Conservation (phyloP, 1,140 invertebrate species). For the Temnothorax longispinosus region DNA sequence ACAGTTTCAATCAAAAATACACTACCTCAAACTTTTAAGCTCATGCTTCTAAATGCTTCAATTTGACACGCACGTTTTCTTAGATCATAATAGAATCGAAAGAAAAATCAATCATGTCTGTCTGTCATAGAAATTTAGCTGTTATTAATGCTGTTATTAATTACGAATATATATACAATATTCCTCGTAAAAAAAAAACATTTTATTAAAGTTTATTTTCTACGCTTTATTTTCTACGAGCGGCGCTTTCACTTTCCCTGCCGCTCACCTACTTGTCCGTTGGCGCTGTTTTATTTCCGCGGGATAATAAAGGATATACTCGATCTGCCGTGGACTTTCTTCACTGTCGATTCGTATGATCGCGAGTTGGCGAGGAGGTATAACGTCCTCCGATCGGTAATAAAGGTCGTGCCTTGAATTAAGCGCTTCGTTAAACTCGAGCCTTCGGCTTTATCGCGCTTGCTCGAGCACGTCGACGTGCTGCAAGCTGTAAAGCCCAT, state of each 20-base stretch:
- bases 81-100: neutral
- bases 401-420: conserved; percentile 65
- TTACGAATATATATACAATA: conserved; percentile 13
- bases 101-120: neutral
- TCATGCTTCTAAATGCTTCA: neutral
- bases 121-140: neutral
- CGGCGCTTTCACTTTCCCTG: conserved; percentile 62
- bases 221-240: neutral
- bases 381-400: conserved; percentile 51
- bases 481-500: conserved; percentile 43
- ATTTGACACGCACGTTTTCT: neutral
- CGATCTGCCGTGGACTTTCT: conserved; percentile 7
- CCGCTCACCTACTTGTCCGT: conserved; percentile 25
- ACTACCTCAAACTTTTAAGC: neutral
- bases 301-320: conserved; percentile 59
- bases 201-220: conserved; percentile 37
- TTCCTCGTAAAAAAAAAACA: neutral
- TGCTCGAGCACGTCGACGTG: conserved; percentile 55
- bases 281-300: conserved; percentile 16
- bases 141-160: conserved; percentile 3
- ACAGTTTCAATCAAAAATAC: neutral
- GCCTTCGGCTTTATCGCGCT: conserved; percentile 51
- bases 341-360: conserved; percentile 19
- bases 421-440: conserved; percentile 67
- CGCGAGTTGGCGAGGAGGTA: neutral